Conservation (phyloP, 2,797 vertebrate genomes). For the Oreonectes daqikongensis region DNA sequence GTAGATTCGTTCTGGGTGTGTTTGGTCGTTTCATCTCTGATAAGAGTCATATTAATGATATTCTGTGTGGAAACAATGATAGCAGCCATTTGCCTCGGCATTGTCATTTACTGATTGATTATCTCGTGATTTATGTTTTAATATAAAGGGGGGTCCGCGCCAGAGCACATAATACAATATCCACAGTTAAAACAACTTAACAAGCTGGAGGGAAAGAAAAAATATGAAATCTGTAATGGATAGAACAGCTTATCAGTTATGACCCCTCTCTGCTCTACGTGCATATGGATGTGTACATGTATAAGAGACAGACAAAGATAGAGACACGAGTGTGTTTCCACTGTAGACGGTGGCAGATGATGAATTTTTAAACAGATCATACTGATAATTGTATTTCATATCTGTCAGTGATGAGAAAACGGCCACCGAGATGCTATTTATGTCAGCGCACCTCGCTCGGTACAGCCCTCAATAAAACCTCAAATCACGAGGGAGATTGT, state of each 20-base stretch:
- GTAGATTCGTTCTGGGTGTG: conserved; percentile 51
- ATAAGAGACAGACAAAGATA: conserved; percentile 46
- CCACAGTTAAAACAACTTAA: conserved; percentile 69
- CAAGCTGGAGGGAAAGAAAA: conserved; percentile 60
- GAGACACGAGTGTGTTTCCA: conserved; percentile 34
- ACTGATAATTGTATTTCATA: conserved; percentile 98
- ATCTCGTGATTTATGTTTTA: conserved; percentile 76
- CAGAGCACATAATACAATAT: conserved; percentile 61
- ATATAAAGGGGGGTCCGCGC: conserved; percentile 54
- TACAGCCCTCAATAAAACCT: conserved; percentile 83
- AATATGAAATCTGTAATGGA: conserved; percentile 71
- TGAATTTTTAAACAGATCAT: conserved; percentile 94
- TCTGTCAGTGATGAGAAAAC: conserved; percentile 87
- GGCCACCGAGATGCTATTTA: conserved; percentile 89
- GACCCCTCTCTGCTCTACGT: conserved; percentile 66
- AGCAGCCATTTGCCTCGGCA: conserved; percentile 53
- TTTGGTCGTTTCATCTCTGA: conserved; percentile 61
- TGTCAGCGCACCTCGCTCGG: conserved; percentile 78
- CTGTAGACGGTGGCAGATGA: conserved; percentile 74
- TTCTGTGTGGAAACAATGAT: conserved; percentile 57
- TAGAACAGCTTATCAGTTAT: conserved; percentile 73
- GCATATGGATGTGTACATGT: conserved; percentile 27
- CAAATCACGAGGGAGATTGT: conserved; percentile 86
- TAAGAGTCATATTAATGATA: conserved; percentile 60
- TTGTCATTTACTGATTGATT: conserved; percentile 74